phyloP scores from a whole-genome alignment of 2,797 vertebrate genomes.

The Pipistrellus nathusii region DNA sequence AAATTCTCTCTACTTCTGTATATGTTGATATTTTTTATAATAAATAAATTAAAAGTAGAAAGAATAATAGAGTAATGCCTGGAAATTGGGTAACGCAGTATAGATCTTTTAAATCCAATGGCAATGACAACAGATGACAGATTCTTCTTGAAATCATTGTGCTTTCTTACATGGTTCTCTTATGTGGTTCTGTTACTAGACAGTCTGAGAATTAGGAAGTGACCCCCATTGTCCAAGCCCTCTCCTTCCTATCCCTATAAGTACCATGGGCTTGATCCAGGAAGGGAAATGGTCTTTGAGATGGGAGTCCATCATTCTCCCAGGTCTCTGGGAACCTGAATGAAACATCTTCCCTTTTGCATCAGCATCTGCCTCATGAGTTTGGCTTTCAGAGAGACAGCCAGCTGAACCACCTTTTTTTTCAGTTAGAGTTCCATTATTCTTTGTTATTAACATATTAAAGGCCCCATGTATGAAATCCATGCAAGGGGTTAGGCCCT shows the following conservation, averaged over 20 bases:
- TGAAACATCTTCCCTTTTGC: not conserved
- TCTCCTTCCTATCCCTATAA: not conserved
- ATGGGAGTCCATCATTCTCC: not conserved
- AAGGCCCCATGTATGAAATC: too few relatives aligned
- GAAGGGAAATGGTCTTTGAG: not conserved
- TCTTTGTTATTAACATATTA: not conserved
- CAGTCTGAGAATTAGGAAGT: not conserved
- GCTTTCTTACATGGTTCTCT: not conserved
- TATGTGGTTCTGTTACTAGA: not conserved
- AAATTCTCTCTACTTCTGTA: not conserved
- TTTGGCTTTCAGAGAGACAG: not conserved
- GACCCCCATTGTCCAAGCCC: not conserved
- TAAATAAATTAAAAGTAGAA: not conserved
- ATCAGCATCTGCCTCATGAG: not conserved
- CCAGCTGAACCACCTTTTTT: not conserved
- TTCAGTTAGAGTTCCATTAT: not conserved
- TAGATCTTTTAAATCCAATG: not conserved
- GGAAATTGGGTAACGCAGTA: not conserved
- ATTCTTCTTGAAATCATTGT: not conserved
- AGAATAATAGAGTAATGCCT: not conserved
- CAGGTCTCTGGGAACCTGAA: too few relatives aligned
- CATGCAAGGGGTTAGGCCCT: too few relatives aligned
- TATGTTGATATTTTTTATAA: not conserved
- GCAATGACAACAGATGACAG: not conserved
- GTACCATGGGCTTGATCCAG: not conserved